These are phyloP conservation scores for Erebia palarica DNA, from an alignment of 2,888 invertebrate genomes.

Conservation along the genomic window DNA sequence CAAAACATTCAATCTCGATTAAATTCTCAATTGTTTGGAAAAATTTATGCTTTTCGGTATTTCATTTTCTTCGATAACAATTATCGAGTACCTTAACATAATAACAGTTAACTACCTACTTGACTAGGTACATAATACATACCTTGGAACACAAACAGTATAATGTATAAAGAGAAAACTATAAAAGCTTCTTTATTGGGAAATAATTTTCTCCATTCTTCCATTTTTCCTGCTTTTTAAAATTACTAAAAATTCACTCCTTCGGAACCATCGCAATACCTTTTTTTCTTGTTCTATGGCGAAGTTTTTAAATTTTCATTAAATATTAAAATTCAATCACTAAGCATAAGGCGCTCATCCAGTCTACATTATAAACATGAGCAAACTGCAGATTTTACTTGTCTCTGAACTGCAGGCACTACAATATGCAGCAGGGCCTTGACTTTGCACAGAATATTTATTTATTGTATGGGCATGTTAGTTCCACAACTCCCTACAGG, in stretches of 20 bases:
- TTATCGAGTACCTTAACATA: no score
- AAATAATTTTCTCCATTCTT: constrained; percentile 87
- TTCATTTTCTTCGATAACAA: constrained; percentile 14
- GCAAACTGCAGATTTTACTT: no score
- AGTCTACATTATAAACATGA: neutral
- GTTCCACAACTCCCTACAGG: no score
- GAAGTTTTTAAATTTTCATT: neutral
- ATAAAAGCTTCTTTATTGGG: constrained; percentile 91
- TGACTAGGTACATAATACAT: constrained; percentile 47
- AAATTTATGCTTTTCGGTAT: neutral
- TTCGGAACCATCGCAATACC: neutral
- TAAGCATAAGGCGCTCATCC: neutral
- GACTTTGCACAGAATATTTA: no score
- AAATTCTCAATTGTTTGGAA: neutral
- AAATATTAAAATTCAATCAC: neutral
- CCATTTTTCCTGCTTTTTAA: constrained; percentile 53
- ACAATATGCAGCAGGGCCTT: no score
- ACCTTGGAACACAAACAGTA: constrained; percentile 96
- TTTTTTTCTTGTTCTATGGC: neutral
- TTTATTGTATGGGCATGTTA: no score
- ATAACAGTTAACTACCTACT: no score
- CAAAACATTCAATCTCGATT: no score
- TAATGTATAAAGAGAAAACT: constrained; percentile 93
- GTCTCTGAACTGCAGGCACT: no score
- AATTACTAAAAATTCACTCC: neutral